Percentiles rank a stretch among this genome's conserved stretches.
Evolutionary conservation across 2,113 vertebrate species (phyloP).

Genomic region (Mesitornis unicolor): DNA sequence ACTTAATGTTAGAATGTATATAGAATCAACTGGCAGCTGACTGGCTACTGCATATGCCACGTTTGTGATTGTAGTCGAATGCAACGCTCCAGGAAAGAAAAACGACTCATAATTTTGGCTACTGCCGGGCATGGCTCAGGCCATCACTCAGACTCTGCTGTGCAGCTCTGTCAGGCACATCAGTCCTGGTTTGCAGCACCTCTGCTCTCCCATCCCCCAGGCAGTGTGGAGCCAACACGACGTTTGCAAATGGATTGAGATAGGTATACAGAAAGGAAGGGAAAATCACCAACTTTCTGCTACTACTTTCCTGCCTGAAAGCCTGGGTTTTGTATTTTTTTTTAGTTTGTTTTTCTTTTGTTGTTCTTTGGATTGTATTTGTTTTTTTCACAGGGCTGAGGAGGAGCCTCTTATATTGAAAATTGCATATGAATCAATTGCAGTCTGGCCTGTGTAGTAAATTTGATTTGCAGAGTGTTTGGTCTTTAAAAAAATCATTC

Average conservation of each 20-base stretch:
- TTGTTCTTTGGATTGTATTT: neutral
- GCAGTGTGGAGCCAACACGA: fast-evolving
- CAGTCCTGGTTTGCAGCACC: constrained; percentile 40
- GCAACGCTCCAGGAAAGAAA: constrained; percentile 1
- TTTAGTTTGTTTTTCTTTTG: neutral
- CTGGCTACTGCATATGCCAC: neutral
- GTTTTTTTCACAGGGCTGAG: fast-evolving
- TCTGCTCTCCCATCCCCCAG: neutral
- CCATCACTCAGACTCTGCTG: constrained; percentile 2
- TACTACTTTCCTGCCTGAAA: neutral
- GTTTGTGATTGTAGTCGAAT: neutral
- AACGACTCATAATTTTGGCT: neutral
- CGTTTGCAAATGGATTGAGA: neutral
- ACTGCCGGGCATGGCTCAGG: constrained; percentile 4
- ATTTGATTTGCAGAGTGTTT: neutral
- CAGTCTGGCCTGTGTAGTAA: neutral
- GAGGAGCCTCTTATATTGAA: neutral
- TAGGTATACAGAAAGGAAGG: neutral
- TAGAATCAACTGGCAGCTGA: constrained; percentile 43
- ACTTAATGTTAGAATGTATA: neutral
- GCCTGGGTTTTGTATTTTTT: neutral
- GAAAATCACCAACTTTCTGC: neutral
- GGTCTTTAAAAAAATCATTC: neutral
- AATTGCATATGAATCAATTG: neutral
- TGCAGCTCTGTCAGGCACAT: constrained; percentile 37